Percentiles rank a stretch among this genome's conserved stretches.
These are phyloP conservation scores for Pungitius pungitius DNA, from an alignment of 2,113 vertebrate species.

Conservation along the genomic window DNA sequence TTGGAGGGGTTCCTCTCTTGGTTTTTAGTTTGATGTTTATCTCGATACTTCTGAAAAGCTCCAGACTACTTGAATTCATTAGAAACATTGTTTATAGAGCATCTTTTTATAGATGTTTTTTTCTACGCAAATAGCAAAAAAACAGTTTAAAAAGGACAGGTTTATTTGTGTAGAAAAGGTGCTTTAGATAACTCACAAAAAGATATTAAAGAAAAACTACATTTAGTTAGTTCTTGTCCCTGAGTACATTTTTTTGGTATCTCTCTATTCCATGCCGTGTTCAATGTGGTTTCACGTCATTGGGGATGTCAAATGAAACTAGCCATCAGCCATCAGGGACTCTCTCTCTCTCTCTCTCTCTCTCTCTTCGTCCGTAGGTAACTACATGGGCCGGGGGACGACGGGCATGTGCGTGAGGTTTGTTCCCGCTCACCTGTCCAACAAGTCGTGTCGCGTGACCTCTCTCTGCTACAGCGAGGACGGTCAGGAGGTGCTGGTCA, in stretches of 20 bases:
- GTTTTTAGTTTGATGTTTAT: slow-evolving; percentile 8
- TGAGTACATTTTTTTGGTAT: background rate
- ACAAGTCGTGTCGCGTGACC: slow-evolving; percentile 96
- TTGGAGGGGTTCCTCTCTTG: background rate
- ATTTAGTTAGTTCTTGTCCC: background rate
- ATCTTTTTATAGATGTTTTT: background rate
- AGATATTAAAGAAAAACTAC: background rate
- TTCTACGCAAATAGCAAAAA: background rate
- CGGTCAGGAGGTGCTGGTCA: slow-evolving; percentile 96
- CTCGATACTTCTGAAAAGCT: slow-evolving; percentile 1
- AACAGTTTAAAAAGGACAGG: background rate
- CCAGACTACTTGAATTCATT: background rate
- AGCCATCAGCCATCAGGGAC: background rate
- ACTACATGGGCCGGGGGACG: slow-evolving; percentile 92
- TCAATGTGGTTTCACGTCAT: background rate
- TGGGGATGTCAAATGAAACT: background rate
- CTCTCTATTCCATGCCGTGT: background rate
- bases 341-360: background rate
- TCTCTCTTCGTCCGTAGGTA: slow-evolving; percentile 78
- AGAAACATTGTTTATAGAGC: background rate
- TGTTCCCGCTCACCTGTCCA: slow-evolving; percentile 92
- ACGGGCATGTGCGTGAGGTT: slow-evolving; percentile 97
- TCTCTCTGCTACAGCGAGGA: slow-evolving; percentile 97
- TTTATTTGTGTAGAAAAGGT: background rate
- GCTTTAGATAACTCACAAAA: background rate